Conservation (phyloP, 2,113 vertebrate species). For the Ochotona curzoniae region DNA sequence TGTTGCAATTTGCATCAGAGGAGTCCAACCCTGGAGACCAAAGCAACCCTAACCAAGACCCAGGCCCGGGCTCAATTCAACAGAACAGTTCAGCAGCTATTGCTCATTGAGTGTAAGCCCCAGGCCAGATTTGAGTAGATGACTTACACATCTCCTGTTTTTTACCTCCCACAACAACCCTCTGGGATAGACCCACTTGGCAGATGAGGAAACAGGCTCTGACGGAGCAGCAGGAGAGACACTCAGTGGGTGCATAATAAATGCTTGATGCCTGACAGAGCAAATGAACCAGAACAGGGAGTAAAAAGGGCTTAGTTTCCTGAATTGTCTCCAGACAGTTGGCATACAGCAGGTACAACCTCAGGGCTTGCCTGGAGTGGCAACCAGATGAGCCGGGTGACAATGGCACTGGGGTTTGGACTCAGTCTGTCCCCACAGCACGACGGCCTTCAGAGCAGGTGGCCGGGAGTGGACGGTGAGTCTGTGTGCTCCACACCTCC, state of each 20-base stretch:
- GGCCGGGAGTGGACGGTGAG: rapidly evolving
- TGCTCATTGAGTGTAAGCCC: not conserved
- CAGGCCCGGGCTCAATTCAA: not conserved
- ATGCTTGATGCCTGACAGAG: not conserved
- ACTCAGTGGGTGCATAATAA: not conserved
- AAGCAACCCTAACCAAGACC: too few species aligned
- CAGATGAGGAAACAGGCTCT: not conserved
- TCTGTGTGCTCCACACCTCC: not conserved
- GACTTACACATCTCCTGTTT: not conserved
- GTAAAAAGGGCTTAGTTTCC: not conserved
- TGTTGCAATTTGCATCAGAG: too few species aligned
- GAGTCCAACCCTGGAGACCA: too few species aligned
- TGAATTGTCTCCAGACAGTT: not conserved
- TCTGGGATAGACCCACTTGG: not conserved
- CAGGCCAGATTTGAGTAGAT: not conserved
- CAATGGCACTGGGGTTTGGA: not conserved
- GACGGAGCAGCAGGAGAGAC: not conserved
- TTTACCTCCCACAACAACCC: not conserved
- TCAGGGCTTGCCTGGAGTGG: too few species aligned
- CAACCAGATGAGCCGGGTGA: not conserved
- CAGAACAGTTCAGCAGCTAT: not conserved
- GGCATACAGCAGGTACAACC: not conserved
- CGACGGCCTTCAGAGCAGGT: not conserved
- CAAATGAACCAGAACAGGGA: not conserved
- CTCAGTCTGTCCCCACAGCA: not conserved